phyloP scores from a whole-genome alignment of 2,797 vertebrate species.

The Esox masquinongy region DNA sequence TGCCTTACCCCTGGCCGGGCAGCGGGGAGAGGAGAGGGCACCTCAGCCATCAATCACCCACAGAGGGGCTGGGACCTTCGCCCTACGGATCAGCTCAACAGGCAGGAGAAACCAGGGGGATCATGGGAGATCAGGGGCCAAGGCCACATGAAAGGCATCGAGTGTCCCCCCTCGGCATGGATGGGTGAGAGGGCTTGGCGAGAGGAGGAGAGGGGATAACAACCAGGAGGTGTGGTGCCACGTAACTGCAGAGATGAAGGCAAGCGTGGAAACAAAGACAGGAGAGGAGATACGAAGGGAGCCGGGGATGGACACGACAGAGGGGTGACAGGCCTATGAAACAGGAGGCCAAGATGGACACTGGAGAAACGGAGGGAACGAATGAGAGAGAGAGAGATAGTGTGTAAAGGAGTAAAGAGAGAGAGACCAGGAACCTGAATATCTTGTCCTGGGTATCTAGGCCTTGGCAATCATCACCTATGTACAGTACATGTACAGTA shows the following conservation, averaged over 20 bases:
- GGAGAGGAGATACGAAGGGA: conserved; percentile 51
- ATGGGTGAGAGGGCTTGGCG: conserved; percentile 49
- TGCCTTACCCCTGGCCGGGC: conserved; percentile 61
- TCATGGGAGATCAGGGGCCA: conserved; percentile 65
- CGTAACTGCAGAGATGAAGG: conserved; percentile 80
- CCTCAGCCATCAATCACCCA: conserved; percentile 84
- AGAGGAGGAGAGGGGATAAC: conserved; percentile 78
- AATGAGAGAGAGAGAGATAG: conserved; percentile 29
- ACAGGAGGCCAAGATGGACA: conserved; percentile 54
- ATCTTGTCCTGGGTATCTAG: conserved; percentile 34
- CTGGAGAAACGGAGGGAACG: conserved; percentile 15
- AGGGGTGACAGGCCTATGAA: conserved; percentile 75
- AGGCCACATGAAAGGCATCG: conserved; percentile 82
- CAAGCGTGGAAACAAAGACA: conserved; percentile 73
- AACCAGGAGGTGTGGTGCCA: conserved; percentile 86
- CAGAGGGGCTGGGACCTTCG: conserved; percentile 57
- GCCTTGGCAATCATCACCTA: conserved; percentile 60
- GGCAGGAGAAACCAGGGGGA: conserved; percentile 45
- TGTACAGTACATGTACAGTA: conserved; percentile 50
- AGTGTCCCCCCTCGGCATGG: conserved; percentile 72
- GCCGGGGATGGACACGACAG: conserved; percentile 43
- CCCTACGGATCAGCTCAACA: conserved; percentile 56
- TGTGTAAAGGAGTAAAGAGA: background rate
- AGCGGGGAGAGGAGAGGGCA: conserved; percentile 77
- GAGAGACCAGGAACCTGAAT: conserved; percentile 26